These are phyloP conservation scores for Polymixis lichenea DNA, from an alignment of 2,888 invertebrate species.

Conservation along the genomic window DNA sequence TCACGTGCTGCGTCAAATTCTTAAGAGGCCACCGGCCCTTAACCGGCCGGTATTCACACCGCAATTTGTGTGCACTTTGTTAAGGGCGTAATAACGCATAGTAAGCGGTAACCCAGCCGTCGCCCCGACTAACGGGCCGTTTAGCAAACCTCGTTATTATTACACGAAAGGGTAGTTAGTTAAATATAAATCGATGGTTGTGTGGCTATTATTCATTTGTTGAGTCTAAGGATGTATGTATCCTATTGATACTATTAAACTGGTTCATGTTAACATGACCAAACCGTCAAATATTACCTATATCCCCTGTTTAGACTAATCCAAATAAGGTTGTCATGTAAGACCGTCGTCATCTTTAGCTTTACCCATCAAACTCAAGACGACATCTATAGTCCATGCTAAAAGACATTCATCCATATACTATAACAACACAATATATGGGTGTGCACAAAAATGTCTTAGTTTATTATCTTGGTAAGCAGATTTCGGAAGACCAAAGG, in stretches of 20 bases:
- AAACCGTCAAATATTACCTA: background rate
- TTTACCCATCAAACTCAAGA: background rate
- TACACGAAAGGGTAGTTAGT: slow-evolving; percentile 13
- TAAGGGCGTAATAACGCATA: slow-evolving; percentile 41
- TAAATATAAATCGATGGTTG: slow-evolving; percentile 19
- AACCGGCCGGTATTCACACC: slow-evolving; percentile 10
- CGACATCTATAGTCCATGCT: background rate
- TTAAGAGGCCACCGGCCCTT: slow-evolving; percentile 12
- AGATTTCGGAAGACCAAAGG: background rate
- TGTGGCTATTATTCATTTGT: slow-evolving; percentile 7
- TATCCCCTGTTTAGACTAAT: background rate
- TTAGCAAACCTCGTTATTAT: slow-evolving; percentile 27
- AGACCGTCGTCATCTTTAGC: slow-evolving; percentile 6
- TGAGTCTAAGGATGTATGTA: background rate
- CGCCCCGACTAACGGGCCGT: slow-evolving; percentile 7
- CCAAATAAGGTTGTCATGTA: slow-evolving; percentile 9
- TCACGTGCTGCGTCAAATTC: slow-evolving; percentile 27
- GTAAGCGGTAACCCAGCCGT: background rate
- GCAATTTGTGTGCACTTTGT: slow-evolving; percentile 46
- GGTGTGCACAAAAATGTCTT: background rate
- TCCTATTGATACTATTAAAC: background rate
- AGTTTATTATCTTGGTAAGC: background rate
- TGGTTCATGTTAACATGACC: background rate
- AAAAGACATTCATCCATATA: background rate
- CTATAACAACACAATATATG: background rate